phyloP scores from a whole-genome alignment of 2,113 vertebrate species.

The Penelope pileata region DNA sequence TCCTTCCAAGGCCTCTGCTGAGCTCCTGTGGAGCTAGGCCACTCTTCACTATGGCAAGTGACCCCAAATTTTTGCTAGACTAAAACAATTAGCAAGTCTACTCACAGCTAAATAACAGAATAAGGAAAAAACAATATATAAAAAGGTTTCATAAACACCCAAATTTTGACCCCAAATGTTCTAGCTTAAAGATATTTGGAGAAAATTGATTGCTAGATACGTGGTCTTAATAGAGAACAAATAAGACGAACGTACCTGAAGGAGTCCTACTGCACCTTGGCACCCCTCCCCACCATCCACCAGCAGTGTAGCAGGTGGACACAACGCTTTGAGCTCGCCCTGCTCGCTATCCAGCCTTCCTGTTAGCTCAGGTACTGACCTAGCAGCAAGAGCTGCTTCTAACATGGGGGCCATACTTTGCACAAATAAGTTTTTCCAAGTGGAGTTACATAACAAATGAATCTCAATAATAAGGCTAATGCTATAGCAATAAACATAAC shows the following conservation, averaged over 20 bases:
- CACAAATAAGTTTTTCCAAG: background rate
- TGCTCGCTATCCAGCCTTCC: no score
- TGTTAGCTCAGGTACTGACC: background rate
- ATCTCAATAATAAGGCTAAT: background rate
- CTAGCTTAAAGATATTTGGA: background rate
- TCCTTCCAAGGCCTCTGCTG: background rate
- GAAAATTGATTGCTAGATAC: background rate
- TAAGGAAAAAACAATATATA: background rate
- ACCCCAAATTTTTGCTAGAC: background rate
- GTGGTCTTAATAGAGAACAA: background rate
- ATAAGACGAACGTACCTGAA: background rate
- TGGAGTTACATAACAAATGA: background rate
- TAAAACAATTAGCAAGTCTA: background rate
- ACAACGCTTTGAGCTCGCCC: background rate
- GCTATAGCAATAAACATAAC: fast-evolving
- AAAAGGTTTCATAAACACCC: background rate
- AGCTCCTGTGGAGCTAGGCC: fast-evolving
- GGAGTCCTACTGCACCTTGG: background rate
- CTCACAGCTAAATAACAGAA: background rate
- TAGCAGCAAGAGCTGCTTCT: background rate
- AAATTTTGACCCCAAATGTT: background rate
- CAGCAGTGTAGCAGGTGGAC: fast-evolving
- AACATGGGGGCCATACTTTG: background rate
- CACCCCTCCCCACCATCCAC: background rate
- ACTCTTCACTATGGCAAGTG: background rate